A percentile compares a stretch with the other conserved stretches of the same genome.
These are phyloP conservation scores for Clistopyga incitator DNA, from an alignment of 2,888 invertebrate species.

Conservation along the genomic window DNA sequence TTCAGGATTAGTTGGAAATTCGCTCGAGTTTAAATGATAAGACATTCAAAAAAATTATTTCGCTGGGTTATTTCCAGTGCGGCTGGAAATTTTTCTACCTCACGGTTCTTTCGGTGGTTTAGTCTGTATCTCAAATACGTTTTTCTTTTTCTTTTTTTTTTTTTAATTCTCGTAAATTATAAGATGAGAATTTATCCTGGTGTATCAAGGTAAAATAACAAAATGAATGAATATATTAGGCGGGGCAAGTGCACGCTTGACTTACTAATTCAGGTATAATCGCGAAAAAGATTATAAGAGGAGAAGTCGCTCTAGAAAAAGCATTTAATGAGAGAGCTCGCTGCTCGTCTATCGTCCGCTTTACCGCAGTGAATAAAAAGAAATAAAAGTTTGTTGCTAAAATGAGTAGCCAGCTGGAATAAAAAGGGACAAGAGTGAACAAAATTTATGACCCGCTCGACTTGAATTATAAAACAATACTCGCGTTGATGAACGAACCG, in stretches of 20 bases:
- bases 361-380: conserved; percentile 20
- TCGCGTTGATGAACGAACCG: conserved; percentile 30
- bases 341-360: conserved; percentile 28
- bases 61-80: too few species aligned
- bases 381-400: conserved; percentile 19
- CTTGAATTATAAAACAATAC: conserved; percentile 52
- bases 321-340: conserved; percentile 34
- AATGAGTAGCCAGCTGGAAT: conserved; percentile 15
- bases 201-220: conserved; percentile 14
- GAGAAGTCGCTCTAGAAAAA: conserved; percentile 6
- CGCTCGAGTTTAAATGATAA: too few species aligned
- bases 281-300: conserved; percentile 33
- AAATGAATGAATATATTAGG: background rate
- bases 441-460: conserved; percentile 54
- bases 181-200: background rate
- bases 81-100: too few species aligned
- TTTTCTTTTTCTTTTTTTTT: too few species aligned
- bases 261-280: conserved; percentile 25
- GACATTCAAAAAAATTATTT: too few species aligned
- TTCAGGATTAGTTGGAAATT: too few species aligned
- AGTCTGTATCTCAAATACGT: background rate
- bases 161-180: background rate
- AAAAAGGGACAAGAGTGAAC: conserved; percentile 9
- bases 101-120: too few species aligned
- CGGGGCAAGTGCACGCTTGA: background rate